Base-by-base conservation (phyloP, 2,113 vertebrate species). In the Vimba vimba region DNA sequence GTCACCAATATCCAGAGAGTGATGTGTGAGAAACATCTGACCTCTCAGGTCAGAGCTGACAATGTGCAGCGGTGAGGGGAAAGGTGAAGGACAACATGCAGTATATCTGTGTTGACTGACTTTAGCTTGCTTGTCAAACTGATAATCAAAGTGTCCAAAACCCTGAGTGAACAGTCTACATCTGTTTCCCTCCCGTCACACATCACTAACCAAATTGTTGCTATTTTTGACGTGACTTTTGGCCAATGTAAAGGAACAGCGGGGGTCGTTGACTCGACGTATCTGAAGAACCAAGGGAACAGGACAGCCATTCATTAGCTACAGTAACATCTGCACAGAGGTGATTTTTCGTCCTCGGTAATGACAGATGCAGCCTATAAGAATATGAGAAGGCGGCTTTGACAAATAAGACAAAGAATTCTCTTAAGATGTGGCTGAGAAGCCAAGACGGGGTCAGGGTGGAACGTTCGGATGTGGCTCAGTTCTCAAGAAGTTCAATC, bases 221-320 rank as follows among this genome's bases (percentile, higher is more conserved):
- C 76, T 17, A 80, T 80, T 62, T 64, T 11, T 45, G 60, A 45
- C n/a, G 5, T 82, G 64, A 66, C 60, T 81, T 80, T 43, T 19
- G 12, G n/a, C 23, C 57, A 21, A 39, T 19, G 10, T 39, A 33
- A 79, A 60, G 1, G 15, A 3, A 66, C 60, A 25, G 79, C 13
- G 7, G 6, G 21, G 39, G 47, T 50, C 47, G 15, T 15, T 4
- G 47, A 50, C 47, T 64, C n/a, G 8, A 4, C n/a, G 13, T 50
- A 50, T 30, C n/a, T 57, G 55, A 57, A 57, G 55, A 57, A 57
- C 7, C 17, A 11, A 66, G 5, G 82, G 85, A 89, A 86, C 71
- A 86, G 80, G 73, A 59, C 77, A 77, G 81, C 77, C 71, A 89
- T 87, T 89, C 86, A 89, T 87, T 88, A 89, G n/a, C n/a, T 33